These are phyloP conservation scores for Aphelinus atriplicis DNA, from an alignment of 1,140 invertebrate genomes.

Conservation along the genomic window DNA sequence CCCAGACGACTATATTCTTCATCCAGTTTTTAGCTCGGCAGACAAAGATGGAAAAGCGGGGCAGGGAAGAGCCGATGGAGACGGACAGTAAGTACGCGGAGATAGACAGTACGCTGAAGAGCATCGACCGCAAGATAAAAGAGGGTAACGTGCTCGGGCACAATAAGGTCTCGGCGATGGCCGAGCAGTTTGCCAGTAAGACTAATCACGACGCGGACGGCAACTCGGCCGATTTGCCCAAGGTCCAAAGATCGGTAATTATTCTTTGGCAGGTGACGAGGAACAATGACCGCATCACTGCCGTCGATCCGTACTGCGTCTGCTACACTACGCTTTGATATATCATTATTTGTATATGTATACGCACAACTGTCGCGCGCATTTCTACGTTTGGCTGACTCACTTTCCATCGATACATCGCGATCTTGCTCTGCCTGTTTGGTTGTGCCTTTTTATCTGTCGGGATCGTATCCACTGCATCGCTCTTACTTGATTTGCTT, in stretches of 20 bases:
- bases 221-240: conserved; percentile 60
- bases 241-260: conserved; percentile 74
- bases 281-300: conserved; percentile 37
- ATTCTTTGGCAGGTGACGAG: conserved; percentile 44
- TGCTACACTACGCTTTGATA: conserved; percentile 28
- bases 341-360: too few species aligned
- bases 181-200: conserved; percentile 78
- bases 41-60: conserved; percentile 77
- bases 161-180: conserved; percentile 89
- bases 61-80: conserved; percentile 67
- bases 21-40: conserved; percentile 82
- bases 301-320: conserved; percentile 34
- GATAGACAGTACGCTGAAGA: conserved; percentile 84
- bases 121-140: conserved; percentile 82
- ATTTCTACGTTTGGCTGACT: too few species aligned
- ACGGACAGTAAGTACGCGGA: conserved; percentile 73
- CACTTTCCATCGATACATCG: too few species aligned
- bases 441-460: background rate
- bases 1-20: conserved; percentile 58
- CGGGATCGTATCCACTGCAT: too few species aligned
- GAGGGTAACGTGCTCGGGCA: conserved; percentile 79
- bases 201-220: conserved; percentile 64
- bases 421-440: background rate
- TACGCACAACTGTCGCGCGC: too few species aligned
- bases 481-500: too few species aligned